Base-by-base conservation (phyloP, 2,113 vertebrate species). In the Lasiurus cinereus region DNA sequence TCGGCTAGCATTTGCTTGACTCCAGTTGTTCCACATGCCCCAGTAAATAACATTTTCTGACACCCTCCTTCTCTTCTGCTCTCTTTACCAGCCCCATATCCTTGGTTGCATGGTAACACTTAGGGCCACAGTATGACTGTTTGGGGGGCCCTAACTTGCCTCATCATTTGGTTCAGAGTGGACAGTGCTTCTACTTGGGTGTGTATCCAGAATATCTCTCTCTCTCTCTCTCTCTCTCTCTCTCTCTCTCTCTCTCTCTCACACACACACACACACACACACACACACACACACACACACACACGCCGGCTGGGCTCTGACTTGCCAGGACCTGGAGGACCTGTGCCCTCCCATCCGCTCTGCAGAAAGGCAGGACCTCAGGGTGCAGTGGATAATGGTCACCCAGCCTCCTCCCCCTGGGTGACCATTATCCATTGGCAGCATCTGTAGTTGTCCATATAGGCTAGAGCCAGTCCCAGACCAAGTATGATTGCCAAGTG, bases 311-410 rank as follows among this genome's bases (percentile, higher is more conserved):
- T 76, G 43, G 18, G 29, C 33, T 83, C 31, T n/a, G 7, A 69
- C 46, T 72, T 4, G 8, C 15, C 16, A 11, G 52, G 46, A 13
- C 83, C 29, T 64, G 15, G 33, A 76, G 43, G 48, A 64, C 24
- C 24, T 0, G 1, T 16, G 11, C 13, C 22, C 29, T 85, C 46
- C 36, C 36, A 6, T 43, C 46, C 0, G 0, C 14, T 64, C 77
- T 59, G n/a, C 27, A 56, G 33, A 46, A 79, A 24, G 66, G 13
- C 48, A 78, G 92, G 67, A 13, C 27, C 19, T 72, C 62, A 9
- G 7, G 21, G 3, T 48, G 11, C 39, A 36, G 24, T 52, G 80
- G 69, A 67, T 43, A 11, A 27, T 21, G 31, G 24, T 14, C 15
- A 7, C 33, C 24, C 59, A 11, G 16, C 9, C 59, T 9, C 10